phyloP scores from a whole-genome alignment of 2,113 vertebrate species.

The Gavialis gangeticus region DNA sequence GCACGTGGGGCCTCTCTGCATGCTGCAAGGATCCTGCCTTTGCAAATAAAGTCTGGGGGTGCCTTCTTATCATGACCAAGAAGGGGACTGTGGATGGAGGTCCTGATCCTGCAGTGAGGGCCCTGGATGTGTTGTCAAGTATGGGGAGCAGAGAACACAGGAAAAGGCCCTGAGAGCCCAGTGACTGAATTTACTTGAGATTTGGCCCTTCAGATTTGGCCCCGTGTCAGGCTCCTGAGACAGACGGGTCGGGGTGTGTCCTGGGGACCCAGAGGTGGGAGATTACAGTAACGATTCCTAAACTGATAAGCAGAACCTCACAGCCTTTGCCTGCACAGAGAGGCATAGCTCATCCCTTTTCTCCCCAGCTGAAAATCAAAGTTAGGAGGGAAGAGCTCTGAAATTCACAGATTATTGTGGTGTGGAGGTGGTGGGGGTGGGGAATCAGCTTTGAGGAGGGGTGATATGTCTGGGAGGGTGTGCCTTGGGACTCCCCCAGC shows the following conservation, averaged over 20 bases:
- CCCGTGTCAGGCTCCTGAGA: accelerated
- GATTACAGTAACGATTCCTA: background rate
- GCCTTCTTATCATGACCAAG: background rate
- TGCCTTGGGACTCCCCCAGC: background rate
- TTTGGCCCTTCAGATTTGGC: background rate
- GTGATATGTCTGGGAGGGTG: background rate
- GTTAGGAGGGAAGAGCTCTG: background rate
- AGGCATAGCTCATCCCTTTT: background rate
- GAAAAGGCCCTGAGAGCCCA: background rate
- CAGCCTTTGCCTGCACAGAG: background rate
- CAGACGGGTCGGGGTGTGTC: background rate
- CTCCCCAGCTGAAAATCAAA: background rate
- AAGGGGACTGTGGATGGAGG: background rate
- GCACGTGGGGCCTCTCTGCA: no score
- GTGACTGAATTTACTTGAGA: background rate
- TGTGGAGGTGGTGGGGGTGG: background rate
- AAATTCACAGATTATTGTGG: background rate
- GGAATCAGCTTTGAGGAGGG: background rate
- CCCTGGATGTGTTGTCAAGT: background rate
- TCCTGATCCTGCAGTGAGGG: background rate
- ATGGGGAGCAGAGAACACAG: background rate
- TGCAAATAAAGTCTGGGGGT: background rate
- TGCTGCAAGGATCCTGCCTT: background rate
- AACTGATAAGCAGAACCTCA: background rate
- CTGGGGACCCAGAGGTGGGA: accelerated